Conservation (phyloP, 2,113 vertebrate species). For the Coregonus clupeaformis region DNA sequence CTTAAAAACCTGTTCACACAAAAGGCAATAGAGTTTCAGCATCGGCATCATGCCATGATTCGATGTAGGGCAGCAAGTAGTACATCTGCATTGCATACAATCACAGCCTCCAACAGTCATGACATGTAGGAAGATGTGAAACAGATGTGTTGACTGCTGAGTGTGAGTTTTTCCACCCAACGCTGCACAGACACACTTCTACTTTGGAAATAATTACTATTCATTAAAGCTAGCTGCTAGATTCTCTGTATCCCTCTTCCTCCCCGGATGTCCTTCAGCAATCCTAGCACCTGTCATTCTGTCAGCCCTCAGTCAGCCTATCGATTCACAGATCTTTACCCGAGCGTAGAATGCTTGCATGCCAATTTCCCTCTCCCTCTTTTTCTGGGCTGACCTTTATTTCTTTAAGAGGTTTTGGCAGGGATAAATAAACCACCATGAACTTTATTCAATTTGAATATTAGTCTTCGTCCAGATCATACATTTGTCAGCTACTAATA, state of each 20-base stretch:
- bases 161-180: conserved; percentile 32
- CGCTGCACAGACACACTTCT: conserved; percentile 29
- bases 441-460: conserved; percentile 56
- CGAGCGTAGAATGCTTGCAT: conserved; percentile 60
- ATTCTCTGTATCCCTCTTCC: conserved; percentile 24
- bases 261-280: conserved; percentile 63
- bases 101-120: conserved; percentile 3
- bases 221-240: conserved; percentile 64
- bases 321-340: conserved; percentile 72
- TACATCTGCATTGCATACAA: too few species aligned
- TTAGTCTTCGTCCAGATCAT: conserved; percentile 16
- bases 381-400: conserved; percentile 33
- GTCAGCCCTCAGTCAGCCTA: conserved; percentile 68
- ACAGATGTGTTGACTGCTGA: not conserved
- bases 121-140: too few species aligned
- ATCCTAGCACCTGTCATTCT: conserved; percentile 65
- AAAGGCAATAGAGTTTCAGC: too few species aligned
- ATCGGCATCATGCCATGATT: too few species aligned
- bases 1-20: too few species aligned
- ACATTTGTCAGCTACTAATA: too few species aligned
- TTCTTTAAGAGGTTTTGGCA: conserved; percentile 55
- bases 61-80: too few species aligned
- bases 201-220: conserved; percentile 68
- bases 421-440: conserved; percentile 60
- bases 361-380: conserved; percentile 50